These are phyloP conservation scores for Phylloscopus whistleri DNA, from an alignment of 2,113 vertebrate genomes.

Conservation along the genomic window DNA sequence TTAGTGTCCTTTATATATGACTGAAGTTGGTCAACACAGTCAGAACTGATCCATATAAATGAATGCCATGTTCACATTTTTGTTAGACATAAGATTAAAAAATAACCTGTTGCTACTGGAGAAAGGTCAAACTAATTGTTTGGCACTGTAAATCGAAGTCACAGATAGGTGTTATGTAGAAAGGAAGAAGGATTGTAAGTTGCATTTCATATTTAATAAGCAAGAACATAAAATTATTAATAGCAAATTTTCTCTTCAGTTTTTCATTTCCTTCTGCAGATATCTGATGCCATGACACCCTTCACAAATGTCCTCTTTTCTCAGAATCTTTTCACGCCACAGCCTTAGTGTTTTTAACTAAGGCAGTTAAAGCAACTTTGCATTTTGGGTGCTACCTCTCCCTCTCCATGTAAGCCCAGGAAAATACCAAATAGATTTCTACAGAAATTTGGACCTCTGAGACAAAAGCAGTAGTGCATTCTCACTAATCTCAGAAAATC, in stretches of 20 bases:
- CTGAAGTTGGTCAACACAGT: background rate
- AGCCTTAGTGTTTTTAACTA: background rate
- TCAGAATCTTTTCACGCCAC: background rate
- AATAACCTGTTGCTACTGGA: background rate
- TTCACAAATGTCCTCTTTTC: background rate
- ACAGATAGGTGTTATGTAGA: background rate
- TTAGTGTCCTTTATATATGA: background rate
- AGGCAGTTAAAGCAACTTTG: background rate
- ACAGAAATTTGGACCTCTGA: rapidly evolving
- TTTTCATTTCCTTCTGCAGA: background rate
- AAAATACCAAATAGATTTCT: background rate
- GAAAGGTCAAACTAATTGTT: background rate
- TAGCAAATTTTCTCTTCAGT: background rate
- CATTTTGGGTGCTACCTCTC: background rate
- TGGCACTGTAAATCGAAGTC: background rate
- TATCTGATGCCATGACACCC: background rate
- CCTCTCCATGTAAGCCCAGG: background rate
- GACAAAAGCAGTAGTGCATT: background rate
- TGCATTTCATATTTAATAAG: background rate
- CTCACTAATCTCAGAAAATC: background rate
- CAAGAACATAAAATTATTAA: background rate
- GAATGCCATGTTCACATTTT: background rate
- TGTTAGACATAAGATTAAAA: background rate
- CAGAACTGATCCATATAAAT: background rate
- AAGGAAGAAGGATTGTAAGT: background rate